These are phyloP conservation scores for Kradibia gibbosae DNA, from an alignment of 1,140 invertebrate genomes.

Conservation along the genomic window DNA sequence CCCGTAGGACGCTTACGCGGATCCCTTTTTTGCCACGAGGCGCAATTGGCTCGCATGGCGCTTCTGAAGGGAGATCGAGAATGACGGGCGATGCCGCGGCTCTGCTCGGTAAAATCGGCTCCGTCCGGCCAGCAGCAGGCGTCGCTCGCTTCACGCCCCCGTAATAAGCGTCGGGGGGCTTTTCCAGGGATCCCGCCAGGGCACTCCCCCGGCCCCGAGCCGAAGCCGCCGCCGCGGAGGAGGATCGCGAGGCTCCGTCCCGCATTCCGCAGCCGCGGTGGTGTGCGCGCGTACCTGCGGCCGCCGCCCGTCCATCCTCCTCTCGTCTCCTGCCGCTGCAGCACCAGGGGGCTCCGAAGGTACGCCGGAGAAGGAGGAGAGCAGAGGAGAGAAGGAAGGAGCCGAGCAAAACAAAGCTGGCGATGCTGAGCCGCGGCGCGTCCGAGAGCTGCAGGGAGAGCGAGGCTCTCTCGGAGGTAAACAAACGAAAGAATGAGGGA, in stretches of 20 bases:
- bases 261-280: constrained; percentile 35
- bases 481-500: constrained; percentile 61
- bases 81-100: no score
- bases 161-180: not conserved
- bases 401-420: constrained; percentile 50
- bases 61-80: no score
- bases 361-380: not conserved
- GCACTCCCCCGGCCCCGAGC: no score
- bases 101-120: no score
- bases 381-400: constrained; percentile 43
- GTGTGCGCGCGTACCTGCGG: no score
- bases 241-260: not conserved
- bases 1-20: no score
- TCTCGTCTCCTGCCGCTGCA: no score
- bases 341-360: not conserved
- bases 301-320: not conserved
- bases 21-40: not conserved
- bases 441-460: constrained; percentile 13
- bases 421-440: constrained; percentile 26
- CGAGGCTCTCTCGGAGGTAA: constrained; percentile 59
- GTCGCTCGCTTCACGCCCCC: not conserved
- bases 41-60: not conserved
- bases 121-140: not conserved
- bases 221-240: no score
- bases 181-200: no score